A percentile compares a stretch with the other conserved stretches of the same genome.
Evolutionary conservation across 2,888 invertebrate species (phyloP).

Genomic region (Megalurothrips usitatus): DNA sequence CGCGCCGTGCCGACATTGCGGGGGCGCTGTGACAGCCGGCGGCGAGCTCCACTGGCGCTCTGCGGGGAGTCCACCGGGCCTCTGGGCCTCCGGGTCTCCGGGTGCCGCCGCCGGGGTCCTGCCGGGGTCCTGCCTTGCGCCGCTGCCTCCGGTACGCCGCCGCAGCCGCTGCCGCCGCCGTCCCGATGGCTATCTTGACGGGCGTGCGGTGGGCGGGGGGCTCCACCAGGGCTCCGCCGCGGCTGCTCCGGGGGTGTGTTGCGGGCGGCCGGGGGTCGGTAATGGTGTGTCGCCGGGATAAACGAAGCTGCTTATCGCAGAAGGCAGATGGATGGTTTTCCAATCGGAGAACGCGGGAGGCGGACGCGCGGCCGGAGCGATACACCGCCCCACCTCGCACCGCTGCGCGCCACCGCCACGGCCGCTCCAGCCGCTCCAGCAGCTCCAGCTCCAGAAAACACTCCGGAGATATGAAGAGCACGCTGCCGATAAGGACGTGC

Average conservation of each 20-base stretch:
- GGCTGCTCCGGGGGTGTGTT: background rate
- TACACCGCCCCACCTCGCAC: background rate
- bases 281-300: background rate
- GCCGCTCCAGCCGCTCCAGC: background rate
- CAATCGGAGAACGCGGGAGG: background rate
- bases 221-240: no score
- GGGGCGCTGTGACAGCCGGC: no score
- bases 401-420: background rate
- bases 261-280: background rate
- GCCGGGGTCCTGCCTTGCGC: background rate
- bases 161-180: background rate
- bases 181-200: background rate
- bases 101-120: no score
- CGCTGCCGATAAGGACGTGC: no score
- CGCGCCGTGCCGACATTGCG: no score
- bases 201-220: background rate
- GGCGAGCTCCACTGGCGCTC: background rate
- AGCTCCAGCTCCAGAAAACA: background rate
- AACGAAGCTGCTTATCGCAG: background rate
- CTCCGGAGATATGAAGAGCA: no score
- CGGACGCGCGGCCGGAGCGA: background rate
- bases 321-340: background rate
- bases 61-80: no score
- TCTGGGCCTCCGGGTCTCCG: background rate
- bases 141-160: no score